These are phyloP conservation scores for Semotilus atromaculatus DNA, from an alignment of 2,797 vertebrate genomes.

Conservation along the genomic window DNA sequence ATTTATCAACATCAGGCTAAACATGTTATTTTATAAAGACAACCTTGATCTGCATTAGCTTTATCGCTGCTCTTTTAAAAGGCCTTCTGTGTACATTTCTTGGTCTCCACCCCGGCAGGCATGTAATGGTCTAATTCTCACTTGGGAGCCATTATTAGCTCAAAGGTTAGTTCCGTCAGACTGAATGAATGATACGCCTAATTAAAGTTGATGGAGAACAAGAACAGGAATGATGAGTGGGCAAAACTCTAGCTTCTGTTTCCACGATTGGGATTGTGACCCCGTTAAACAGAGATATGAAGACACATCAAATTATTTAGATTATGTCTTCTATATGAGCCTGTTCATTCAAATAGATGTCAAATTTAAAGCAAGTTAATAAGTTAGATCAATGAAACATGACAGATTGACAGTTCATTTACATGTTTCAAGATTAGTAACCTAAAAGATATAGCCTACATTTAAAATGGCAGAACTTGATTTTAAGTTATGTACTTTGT, in stretches of 20 bases:
- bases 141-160: constrained; percentile 52
- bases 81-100: constrained; percentile 20
- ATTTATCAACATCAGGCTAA: not conserved
- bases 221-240: constrained; percentile 38
- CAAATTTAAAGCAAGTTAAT: constrained; percentile 6
- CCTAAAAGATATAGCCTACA: not conserved
- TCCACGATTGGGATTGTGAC: constrained; percentile 19
- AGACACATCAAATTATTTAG: constrained; percentile 22
- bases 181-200: constrained; percentile 52
- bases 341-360: not conserved
- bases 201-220: constrained; percentile 53
- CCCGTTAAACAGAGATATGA: not conserved
- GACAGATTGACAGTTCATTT: not conserved
- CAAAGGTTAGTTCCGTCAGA: constrained; percentile 51
- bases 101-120: constrained; percentile 38
- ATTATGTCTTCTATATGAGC: constrained; percentile 1
- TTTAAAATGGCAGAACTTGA: not conserved
- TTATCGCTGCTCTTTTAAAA: constrained; percentile 13
- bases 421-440: not conserved
- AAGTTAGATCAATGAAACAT: not conserved
- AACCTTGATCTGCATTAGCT: not conserved
- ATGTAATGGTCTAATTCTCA: constrained; percentile 54
- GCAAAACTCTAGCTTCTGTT: constrained; percentile 36
- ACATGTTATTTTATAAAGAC: not conserved
- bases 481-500: not conserved